phyloP scores from a whole-genome alignment of 2,113 vertebrate genomes.

The Mobula birostris region DNA sequence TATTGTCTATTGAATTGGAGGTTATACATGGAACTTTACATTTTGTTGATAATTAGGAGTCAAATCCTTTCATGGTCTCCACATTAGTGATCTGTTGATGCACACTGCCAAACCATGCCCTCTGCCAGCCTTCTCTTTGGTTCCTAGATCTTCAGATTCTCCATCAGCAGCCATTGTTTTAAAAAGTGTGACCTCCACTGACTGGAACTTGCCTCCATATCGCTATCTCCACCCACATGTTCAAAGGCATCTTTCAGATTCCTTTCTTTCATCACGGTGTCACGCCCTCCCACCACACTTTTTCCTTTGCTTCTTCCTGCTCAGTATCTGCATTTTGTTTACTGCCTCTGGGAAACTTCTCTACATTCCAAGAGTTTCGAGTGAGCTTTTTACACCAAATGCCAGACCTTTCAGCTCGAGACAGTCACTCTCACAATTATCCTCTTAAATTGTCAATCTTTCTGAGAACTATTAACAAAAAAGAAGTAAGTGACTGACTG shows the following conservation, averaged over 20 bases:
- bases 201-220: not conserved
- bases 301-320: not conserved
- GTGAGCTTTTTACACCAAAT: not conserved
- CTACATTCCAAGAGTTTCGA: not conserved
- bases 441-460: not conserved
- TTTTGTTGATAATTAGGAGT: not conserved
- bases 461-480: not conserved
- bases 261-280: not conserved
- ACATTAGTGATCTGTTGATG: not conserved
- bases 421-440: not conserved
- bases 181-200: not conserved
- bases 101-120: not conserved
- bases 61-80: not conserved
- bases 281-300: not conserved
- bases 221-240: not conserved
- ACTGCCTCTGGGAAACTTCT: not conserved
- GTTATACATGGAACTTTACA: not conserved
- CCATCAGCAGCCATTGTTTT: not conserved
- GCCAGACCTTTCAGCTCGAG: not conserved
- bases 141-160: not conserved
- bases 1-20: not conserved
- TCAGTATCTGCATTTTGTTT: not conserved
- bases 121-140: not conserved
- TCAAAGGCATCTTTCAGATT: conserved; percentile 9
- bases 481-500: not conserved